Evolutionary conservation across 2,113 vertebrate species (phyloP).

Genomic region (Apodemus speciosus): DNA sequence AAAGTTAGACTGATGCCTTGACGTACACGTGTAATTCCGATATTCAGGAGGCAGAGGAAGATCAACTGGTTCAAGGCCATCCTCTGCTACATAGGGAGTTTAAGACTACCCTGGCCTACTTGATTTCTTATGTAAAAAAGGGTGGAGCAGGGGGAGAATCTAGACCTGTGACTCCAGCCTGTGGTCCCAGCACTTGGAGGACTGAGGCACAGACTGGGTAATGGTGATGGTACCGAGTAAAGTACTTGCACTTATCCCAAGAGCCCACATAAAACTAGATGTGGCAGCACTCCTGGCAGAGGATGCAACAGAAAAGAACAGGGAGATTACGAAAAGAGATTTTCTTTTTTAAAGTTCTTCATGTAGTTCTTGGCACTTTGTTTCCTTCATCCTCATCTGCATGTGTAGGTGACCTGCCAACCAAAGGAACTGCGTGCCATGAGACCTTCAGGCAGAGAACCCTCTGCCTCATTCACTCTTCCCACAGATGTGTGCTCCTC

Average conservation of each 20-base stretch:
- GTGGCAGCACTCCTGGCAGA: not conserved
- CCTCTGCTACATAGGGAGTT: not conserved
- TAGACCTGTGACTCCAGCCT: not conserved
- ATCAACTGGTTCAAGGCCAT: not conserved
- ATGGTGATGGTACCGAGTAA: too few species aligned
- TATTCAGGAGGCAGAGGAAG: not conserved
- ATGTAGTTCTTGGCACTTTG: not conserved
- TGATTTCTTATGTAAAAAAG: not conserved
- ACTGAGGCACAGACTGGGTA: not conserved
- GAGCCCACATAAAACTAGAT: not conserved
- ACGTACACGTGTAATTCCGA: not conserved
- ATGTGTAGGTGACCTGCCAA: not conserved
- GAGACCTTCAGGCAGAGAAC: not conserved
- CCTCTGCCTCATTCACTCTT: not conserved
- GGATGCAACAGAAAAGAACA: not conserved
- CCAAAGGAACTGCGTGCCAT: not conserved
- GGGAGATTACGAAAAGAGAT: constrained; percentile 37
- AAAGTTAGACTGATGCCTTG: not conserved
- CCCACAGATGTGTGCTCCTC: not conserved
- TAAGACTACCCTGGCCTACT: not conserved
- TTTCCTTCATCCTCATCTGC: not conserved
- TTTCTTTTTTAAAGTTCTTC: not conserved
- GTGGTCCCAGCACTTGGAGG: not conserved
- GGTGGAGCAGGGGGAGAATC: not conserved
- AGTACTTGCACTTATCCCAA: not conserved